A percentile compares a stretch with the other conserved stretches of the same genome.
phyloP scores from a whole-genome alignment of 2,888 invertebrate species.

The Unio delphinus region DNA sequence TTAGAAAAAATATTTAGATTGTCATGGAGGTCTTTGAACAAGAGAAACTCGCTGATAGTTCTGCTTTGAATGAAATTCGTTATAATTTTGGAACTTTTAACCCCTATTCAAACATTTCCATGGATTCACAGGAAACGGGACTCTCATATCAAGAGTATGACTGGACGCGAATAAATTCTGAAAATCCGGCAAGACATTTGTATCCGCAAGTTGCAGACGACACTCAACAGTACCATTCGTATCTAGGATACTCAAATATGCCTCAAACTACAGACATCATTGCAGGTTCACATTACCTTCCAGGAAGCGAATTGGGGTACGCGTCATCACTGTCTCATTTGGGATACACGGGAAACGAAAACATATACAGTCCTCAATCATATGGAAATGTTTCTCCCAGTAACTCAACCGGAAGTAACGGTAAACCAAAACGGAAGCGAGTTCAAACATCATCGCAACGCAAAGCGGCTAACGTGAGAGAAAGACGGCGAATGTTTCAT shows the following conservation, averaged over 20 bases:
- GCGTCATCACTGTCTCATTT: conserved; percentile 21
- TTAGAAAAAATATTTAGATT: too few species aligned
- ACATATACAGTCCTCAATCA: conserved; percentile 14
- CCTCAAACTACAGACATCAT: conserved; percentile 16
- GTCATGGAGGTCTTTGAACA: too few species aligned
- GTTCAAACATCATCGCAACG: conserved; percentile 58
- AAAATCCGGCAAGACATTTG: conserved; percentile 6
- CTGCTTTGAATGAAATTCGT: too few species aligned
- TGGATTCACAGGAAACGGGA: conserved; percentile 13
- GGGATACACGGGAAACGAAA: conserved; percentile 24
- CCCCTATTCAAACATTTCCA: conserved; percentile 8
- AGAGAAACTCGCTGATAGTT: too few species aligned
- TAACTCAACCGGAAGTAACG: conserved; percentile 6
- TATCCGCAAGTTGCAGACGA: conserved; percentile 19
- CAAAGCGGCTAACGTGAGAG: conserved; percentile 64
- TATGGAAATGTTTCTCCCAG: conserved; percentile 22
- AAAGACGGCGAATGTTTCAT: conserved; percentile 63
- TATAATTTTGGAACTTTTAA: conserved; percentile 5
- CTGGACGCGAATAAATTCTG: conserved; percentile 17
- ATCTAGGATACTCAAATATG: conserved; percentile 29
- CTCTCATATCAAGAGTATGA: conserved; percentile 24
- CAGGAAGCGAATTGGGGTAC: conserved; percentile 26
- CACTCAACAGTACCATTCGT: conserved; percentile 31
- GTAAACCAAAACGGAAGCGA: conserved; percentile 60
- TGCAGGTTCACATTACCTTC: conserved; percentile 23